These are phyloP conservation scores for Bombus ignitus DNA, from an alignment of 1,140 invertebrate genomes.

Conservation along the genomic window DNA sequence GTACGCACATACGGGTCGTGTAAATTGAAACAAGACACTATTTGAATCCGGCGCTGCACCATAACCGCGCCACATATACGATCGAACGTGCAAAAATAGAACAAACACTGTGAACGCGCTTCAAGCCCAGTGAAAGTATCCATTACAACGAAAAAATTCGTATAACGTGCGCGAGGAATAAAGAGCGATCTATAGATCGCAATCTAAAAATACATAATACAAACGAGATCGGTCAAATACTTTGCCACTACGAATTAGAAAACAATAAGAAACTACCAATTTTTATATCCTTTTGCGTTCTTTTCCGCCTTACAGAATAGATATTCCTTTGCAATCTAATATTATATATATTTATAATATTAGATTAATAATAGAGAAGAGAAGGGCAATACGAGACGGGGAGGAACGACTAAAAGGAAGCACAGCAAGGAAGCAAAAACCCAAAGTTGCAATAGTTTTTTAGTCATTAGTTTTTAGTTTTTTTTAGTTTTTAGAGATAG, in stretches of 20 bases:
- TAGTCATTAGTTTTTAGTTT: no score
- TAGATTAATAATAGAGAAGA: no score
- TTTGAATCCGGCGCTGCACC: neutral
- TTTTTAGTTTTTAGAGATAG: no score
- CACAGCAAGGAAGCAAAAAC: no score
- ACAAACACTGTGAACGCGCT: neutral
- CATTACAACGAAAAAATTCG: neutral
- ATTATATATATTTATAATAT: neutral
- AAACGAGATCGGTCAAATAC: neutral
- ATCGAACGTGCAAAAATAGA: slow-evolving; percentile 31
- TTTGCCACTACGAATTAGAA: neutral
- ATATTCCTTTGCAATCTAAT: neutral
- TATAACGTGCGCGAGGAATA: neutral
- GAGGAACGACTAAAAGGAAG: no score
- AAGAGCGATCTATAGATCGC: neutral
- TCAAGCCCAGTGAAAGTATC: slow-evolving; percentile 25
- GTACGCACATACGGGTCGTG: slow-evolving; percentile 39
- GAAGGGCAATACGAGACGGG: no score
- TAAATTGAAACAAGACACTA: slow-evolving; percentile 30
- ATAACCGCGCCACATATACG: neutral
- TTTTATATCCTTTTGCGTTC: neutral
- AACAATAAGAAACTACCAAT: neutral
- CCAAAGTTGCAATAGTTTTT: no score
- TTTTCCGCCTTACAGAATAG: neutral
- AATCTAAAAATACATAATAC: neutral